Base-by-base conservation (phyloP, 1,140 invertebrate species). In the Steinernema khuongi region DNA sequence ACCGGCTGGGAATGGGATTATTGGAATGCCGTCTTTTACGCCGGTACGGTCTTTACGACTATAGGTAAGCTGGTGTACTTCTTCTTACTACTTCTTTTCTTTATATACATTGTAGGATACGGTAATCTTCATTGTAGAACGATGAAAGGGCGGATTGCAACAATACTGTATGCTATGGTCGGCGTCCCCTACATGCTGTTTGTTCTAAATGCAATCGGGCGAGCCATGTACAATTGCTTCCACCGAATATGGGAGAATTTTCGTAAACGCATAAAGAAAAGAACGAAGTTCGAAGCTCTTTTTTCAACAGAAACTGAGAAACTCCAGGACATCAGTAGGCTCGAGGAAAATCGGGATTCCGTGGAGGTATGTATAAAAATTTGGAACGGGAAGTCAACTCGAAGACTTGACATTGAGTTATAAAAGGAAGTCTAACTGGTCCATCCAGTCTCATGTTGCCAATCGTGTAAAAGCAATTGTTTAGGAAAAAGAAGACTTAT, bases 401-500 rank as follows among this genome's bases (percentile, higher is more conserved):
- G n/a, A n/a, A n/a, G n/a, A n/a, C n/a, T n/a, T n/a, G n/a, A n/a
- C n/a, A n/a, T n/a, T n/a, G n/a, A n/a, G n/a, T n/a, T n/a, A n/a
- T n/a, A n/a, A n/a, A n/a, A n/a, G n/a, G n/a, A n/a, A n/a, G 36
- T 11, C 36, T 41, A n/a, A n/a, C 36, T n/a, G 7, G 36, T 11
- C 36, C 7, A 41, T n/a, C 36, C 36, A n/a, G n/a, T 41, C 26
- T 26, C 14, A 26, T 32, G n/a, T 44, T 74, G 17, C 41, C 33
- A 0, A 77, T 72, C 0, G 75, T 74, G 17, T 33, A 11, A 41
- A 41, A 41, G 7, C 74, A 71, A 19, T 72, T 69, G 19, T 77
- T 79, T 60, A 79, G 80, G 81, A 83, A 50, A 80, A 81, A 36
- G 77, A 83, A 18, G 50, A 60, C 19, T 7, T 60, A 7, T 60